Base-by-base conservation (phyloP, 1,140 invertebrate genomes). In the Babylonia areolata region DNA sequence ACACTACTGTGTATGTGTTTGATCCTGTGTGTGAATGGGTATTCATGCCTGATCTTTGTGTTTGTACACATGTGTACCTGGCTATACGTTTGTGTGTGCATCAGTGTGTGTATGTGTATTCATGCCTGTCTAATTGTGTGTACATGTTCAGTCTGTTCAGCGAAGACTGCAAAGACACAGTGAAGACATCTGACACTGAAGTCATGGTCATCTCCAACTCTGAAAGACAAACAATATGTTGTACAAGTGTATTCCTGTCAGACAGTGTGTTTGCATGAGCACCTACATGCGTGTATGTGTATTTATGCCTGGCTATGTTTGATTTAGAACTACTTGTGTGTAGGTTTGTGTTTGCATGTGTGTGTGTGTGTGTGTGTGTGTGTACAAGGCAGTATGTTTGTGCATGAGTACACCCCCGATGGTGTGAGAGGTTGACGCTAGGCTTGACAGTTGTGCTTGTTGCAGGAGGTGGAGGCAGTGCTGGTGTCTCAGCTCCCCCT, bases 401-500 rank as follows among this genome's bases (percentile, higher is more conserved):
- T 64, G 58, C 28, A 23, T 64, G 58, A 6, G 46, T 20, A 51
- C 46, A 35, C n/a, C 39, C 46, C 11, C 15, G 9, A n/a, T n/a
- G n/a, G n/a, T n/a, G n/a, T n/a, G n/a, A n/a, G n/a, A n/a, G n/a
- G n/a, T n/a, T n/a, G n/a, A n/a, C n/a, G n/a, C n/a, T n/a, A n/a
- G n/a, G n/a, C n/a, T 51, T 51, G 46, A 51, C 17, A 51, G 46
- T 51, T 12, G 17, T 51, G 46, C 9, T 51, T 51, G 46, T 9
- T 91, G 35, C 87, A 94, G 94, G 90, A 90, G 73, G 85, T 94
- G 69, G 90, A 93, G 86, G 90, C 93, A 69, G 86, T 93, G 78
- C 46, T 95, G 15, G 75, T 93, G 12, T 93, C 93, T 31, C 88
- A 93, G 83, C 87, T 94, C 11, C 84, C 91, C 20, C 79, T 83